These are phyloP conservation scores for Phoenoteleia sp. DNA, from an alignment of 2,888 invertebrate species.

Conservation along the genomic window DNA sequence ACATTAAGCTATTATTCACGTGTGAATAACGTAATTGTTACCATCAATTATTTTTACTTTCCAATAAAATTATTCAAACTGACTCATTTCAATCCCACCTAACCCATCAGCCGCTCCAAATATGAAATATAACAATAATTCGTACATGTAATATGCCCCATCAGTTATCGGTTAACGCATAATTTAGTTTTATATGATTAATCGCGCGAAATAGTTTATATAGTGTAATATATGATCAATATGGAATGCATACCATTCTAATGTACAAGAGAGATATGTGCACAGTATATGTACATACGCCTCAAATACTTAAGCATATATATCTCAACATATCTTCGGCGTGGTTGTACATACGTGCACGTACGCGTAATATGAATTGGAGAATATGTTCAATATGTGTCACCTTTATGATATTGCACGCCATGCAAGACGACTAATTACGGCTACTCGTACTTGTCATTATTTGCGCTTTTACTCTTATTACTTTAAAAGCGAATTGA, in stretches of 20 bases:
- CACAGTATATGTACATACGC: constrained; percentile 34
- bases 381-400: constrained; percentile 52
- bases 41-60: too few species aligned
- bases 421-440: constrained; percentile 32
- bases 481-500: background rate
- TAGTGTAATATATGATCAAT: constrained; percentile 53
- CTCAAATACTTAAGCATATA: constrained; percentile 57
- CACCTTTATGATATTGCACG: constrained; percentile 34
- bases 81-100: background rate
- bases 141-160: constrained; percentile 32
- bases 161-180: constrained; percentile 47
- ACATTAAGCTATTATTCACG: too few species aligned
- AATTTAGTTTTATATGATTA: constrained; percentile 59
- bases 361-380: constrained; percentile 30
- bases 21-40: too few species aligned
- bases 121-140: constrained; percentile 50
- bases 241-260: constrained; percentile 54
- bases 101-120: constrained; percentile 1
- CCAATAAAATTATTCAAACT: constrained; percentile 7
- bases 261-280: constrained; percentile 53
- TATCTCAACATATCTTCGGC: constrained; percentile 41
- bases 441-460: constrained; percentile 35
- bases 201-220: constrained; percentile 56
- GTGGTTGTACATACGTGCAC: background rate
- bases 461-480: constrained; percentile 39